Percentiles rank a stretch among this genome's conserved stretches.
These are phyloP conservation scores for Mechanitis messenoides DNA, from an alignment of 2,888 invertebrate species.

Conservation along the genomic window DNA sequence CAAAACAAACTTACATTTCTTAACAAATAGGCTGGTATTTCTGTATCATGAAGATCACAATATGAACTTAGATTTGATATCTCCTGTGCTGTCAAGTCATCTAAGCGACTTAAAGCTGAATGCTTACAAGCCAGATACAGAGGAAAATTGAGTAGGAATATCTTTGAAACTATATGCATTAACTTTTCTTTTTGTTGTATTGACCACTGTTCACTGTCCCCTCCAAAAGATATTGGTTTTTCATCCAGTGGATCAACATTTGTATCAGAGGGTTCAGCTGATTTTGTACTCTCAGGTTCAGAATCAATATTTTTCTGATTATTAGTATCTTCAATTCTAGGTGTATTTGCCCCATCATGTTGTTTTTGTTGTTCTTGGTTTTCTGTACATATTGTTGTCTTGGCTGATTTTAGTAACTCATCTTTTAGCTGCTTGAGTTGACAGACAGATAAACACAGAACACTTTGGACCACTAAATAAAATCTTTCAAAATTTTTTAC, in stretches of 20 bases:
- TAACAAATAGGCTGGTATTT: constrained; percentile 92
- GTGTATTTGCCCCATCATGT: constrained; percentile 41
- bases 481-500: constrained; percentile 94
- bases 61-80: constrained; percentile 85
- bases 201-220: constrained; percentile 79
- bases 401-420: constrained; percentile 67
- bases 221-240: constrained; percentile 40
- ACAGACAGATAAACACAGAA: constrained; percentile 88
- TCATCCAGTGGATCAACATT: constrained; percentile 28
- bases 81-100: constrained; percentile 90
- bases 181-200: constrained; percentile 92
- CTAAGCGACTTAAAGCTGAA: constrained; percentile 86
- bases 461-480: constrained; percentile 90
- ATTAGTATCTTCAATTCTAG: constrained; percentile 39
- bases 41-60: constrained; percentile 95
- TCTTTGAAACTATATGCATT: constrained; percentile 90
- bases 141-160: constrained; percentile 92
- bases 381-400: constrained; percentile 44
- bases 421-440: constrained; percentile 85
- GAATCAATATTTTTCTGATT: constrained; percentile 39
- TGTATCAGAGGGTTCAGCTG: constrained; percentile 30
- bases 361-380: constrained; percentile 46
- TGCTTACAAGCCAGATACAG: constrained; percentile 92
- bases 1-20: constrained; percentile 96
- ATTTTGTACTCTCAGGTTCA: constrained; percentile 40